Conservation (phyloP, 2,113 vertebrate genomes). For the Parus major region DNA sequence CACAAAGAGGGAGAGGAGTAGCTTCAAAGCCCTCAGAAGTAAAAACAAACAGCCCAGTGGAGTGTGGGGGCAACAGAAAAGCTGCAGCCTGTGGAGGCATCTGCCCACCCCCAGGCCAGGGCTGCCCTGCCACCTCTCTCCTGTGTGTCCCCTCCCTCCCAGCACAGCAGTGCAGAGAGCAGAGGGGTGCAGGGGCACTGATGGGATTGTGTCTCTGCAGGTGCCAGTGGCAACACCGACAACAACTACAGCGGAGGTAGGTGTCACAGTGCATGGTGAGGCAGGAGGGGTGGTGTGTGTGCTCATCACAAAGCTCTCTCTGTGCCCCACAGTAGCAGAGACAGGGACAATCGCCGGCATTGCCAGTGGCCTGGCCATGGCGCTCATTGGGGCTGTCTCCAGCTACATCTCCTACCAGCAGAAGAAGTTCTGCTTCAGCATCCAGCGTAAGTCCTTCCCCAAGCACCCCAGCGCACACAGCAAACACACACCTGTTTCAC, state of each 20-base stretch:
- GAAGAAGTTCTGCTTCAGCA: conserved; percentile 95
- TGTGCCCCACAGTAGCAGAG: conserved; percentile 67
- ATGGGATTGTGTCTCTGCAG: background rate
- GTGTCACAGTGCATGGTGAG: rapidly evolving
- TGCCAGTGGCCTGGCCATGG: conserved; percentile 87
- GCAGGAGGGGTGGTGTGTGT: rapidly evolving
- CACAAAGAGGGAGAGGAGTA: background rate
- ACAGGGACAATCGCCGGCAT: conserved; percentile 90
- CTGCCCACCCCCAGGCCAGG: background rate
- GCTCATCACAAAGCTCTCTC: background rate
- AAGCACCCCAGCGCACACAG: rapidly evolving
- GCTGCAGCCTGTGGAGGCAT: rapidly evolving
- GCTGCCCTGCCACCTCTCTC: background rate
- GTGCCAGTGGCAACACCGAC: background rate
- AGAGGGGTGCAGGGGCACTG: background rate
- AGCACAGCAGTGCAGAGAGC: background rate
- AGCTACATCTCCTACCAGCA: conserved; percentile 98
- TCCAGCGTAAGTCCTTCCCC: conserved; percentile 80
- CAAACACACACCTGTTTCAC: background rate
- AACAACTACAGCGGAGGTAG: background rate
- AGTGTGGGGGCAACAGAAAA: background rate
- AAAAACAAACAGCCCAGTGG: rapidly evolving
- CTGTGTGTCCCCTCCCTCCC: background rate
- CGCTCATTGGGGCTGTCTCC: conserved; percentile 85
- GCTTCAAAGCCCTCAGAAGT: background rate